phyloP scores from a whole-genome alignment of 2,888 invertebrate genomes.

The Cybosia mesomella region DNA sequence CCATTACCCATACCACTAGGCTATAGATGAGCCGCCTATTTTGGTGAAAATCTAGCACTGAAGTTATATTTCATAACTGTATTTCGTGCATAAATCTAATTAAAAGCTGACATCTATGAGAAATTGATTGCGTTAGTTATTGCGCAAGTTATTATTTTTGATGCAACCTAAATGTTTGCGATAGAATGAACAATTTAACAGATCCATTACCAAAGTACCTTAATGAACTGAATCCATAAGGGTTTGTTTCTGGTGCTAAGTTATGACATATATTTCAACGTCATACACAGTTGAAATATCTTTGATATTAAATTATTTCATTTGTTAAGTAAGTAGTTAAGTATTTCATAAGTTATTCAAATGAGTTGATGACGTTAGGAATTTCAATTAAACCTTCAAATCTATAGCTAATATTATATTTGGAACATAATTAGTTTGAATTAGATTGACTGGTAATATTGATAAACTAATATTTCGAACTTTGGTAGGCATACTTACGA shows the following conservation, averaged over 20 bases:
- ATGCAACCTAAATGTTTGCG: not conserved
- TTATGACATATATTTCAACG: not conserved
- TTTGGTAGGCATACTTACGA: slow-evolving; percentile 1
- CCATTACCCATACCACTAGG: too few relatives aligned
- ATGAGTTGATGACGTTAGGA: not conserved
- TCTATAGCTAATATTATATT: not conserved
- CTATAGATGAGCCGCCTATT: too few relatives aligned
- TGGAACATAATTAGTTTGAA: too few relatives aligned
- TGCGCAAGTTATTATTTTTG: not conserved
- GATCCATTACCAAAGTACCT: not conserved
- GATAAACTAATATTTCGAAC: too few relatives aligned
- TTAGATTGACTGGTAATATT: too few relatives aligned
- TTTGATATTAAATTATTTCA: not conserved
- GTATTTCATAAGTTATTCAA: not conserved
- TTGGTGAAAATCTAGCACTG: not conserved
- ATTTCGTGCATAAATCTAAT: not conserved
- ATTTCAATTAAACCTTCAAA: not conserved
- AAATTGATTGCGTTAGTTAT: not conserved
- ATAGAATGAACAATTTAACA: not conserved
- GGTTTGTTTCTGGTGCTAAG: not conserved
- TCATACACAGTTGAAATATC: not conserved
- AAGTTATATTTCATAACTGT: not conserved
- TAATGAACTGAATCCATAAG: not conserved
- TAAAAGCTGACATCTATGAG: not conserved
- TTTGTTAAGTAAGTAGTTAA: not conserved